Base-by-base conservation (phyloP, 2,888 invertebrate species). In the Dryocosmus kuriphilus region DNA sequence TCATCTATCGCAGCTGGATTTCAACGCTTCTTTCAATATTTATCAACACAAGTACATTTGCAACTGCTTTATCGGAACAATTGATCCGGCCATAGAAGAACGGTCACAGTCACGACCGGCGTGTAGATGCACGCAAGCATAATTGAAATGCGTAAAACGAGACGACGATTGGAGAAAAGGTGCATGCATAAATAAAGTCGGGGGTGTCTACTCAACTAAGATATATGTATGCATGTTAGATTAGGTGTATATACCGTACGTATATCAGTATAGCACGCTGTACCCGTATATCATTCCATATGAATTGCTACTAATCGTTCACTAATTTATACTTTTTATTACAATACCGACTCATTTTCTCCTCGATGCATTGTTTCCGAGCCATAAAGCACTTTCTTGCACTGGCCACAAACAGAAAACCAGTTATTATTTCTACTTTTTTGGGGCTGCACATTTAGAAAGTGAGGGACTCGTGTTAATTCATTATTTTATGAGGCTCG, bases 101-200 rank as follows among this genome's bases (percentile, higher is more conserved):
- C 46, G 67, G 67, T 67, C 67, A 67, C 67, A 46, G 67, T 67
- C 67, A 67, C 67, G 67, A 67, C 46, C 67, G 30, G 30, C 67
- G 27, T 67, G 46, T 51, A 67, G 67, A 67, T 67, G 67, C 67
- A 67, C 67, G 67, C 67, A 67, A 67, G 67, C 67, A 67, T 67
- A 67, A 67, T 67, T 67, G 67, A 67, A 67, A 67, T 67, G 67
- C 67, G 67, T 67, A 67, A 67, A 67, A 67, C 67, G 67, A 67
- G 67, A 67, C 67, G 67, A 51, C 46, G 46, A 65, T 38, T 24
- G 24, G 46, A 67, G 67, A 67, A 67, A 67, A 67, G 51, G 46
- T 67, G 67, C 67, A 67, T 67, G 67, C 67, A 67, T 67, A 67
- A 67, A 67, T 67, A 67, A 46, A 67, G 67, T 67, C 67, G 46